A percentile compares a stretch with the other conserved stretches of the same genome.
Conservation (phyloP, 2,888 invertebrate species). For the Drosophila limbata region DNA sequence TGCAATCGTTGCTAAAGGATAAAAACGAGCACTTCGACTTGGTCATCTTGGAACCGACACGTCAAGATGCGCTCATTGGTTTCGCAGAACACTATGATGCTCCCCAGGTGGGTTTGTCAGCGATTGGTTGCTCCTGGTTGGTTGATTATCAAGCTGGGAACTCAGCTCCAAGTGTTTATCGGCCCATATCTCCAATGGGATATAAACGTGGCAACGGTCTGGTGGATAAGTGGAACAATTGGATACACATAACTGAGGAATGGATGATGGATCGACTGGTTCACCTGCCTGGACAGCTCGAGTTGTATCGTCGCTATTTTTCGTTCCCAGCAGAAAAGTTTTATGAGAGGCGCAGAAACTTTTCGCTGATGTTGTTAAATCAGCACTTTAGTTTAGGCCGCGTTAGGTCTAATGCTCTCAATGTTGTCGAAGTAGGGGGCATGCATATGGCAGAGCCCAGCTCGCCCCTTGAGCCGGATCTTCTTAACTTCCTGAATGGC, state of each 20-base stretch:
- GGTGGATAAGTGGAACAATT: conserved; percentile 34
- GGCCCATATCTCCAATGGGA: conserved; percentile 41
- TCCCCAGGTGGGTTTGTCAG: conserved; percentile 61
- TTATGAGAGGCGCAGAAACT: conserved; percentile 55
- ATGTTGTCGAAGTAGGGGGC: conserved; percentile 75
- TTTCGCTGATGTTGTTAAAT: conserved; percentile 79
- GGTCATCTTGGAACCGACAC: conserved; percentile 11
- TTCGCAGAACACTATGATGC: conserved; percentile 38
- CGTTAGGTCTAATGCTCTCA: conserved; percentile 69
- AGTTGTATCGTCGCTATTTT: conserved; percentile 47
- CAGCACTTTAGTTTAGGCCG: conserved; percentile 72
- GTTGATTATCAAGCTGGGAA: conserved; percentile 60
- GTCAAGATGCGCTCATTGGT: conserved; percentile 11
- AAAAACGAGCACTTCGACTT: conserved; percentile 18
- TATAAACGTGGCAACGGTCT: conserved; percentile 14
- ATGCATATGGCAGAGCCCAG: conserved; percentile 58
- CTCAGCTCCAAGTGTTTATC: conserved; percentile 50
- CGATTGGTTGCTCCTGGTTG: conserved; percentile 46
- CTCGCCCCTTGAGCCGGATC: conserved; percentile 31
- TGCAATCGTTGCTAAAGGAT: conserved; percentile 6
- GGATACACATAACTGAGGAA: conserved; percentile 48
- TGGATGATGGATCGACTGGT: conserved; percentile 36
- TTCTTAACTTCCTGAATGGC: conserved; percentile 65
- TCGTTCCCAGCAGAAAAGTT: conserved; percentile 20
- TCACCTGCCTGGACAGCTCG: conserved; percentile 33